phyloP scores from a whole-genome alignment of 2,797 vertebrate species.

The Gephyroberyx darwinii region DNA sequence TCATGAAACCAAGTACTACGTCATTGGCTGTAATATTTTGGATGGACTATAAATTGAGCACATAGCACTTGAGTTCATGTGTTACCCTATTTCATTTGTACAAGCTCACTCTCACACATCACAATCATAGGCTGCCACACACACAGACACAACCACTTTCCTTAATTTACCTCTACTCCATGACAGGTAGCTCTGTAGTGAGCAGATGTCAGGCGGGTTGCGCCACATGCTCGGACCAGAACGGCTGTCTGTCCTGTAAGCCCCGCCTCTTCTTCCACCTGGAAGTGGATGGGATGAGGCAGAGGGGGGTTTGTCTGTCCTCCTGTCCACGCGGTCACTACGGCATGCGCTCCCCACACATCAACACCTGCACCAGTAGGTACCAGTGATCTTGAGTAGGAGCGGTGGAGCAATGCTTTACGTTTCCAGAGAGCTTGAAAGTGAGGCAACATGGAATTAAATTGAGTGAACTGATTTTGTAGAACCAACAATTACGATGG shows the following conservation, averaged over 20 bases:
- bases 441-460: not conserved
- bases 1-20: not conserved
- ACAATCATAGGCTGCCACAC: not conserved
- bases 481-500: too few species aligned
- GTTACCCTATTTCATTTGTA: slow-evolving; percentile 2
- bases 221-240: slow-evolving; percentile 87
- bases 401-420: not conserved
- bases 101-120: not conserved
- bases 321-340: slow-evolving; percentile 90
- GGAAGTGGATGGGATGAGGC: slow-evolving; percentile 89
- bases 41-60: not conserved
- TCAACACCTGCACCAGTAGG: slow-evolving; percentile 92
- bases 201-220: slow-evolving; percentile 86
- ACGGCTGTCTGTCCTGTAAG: slow-evolving; percentile 91
- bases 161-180: slow-evolving; percentile 8
- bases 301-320: slow-evolving; percentile 88
- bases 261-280: slow-evolving; percentile 92
- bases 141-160: not conserved
- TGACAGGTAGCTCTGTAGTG: slow-evolving; percentile 51
- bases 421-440: not conserved
- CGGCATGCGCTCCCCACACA: slow-evolving; percentile 86
- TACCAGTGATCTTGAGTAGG: slow-evolving; percentile 12
- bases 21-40: not conserved
- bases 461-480: not conserved
- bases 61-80: not conserved